phyloP scores from a whole-genome alignment of 2,113 vertebrate species.

The Anolis sagrei region DNA sequence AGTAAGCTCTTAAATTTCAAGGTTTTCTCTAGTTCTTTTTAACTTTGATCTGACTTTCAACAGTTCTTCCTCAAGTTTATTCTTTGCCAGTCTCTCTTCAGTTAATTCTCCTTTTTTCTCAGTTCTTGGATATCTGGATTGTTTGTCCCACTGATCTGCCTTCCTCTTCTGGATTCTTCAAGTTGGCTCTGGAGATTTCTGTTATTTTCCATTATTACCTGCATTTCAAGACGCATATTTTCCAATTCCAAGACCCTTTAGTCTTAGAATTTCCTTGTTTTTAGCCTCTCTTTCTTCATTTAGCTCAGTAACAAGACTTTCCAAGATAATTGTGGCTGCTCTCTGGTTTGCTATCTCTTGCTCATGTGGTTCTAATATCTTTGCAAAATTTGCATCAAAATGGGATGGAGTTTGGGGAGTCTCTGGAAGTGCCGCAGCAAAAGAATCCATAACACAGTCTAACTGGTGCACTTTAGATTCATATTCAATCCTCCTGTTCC shows the following conservation, averaged over 20 bases:
- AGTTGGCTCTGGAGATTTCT: slow-evolving; percentile 80
- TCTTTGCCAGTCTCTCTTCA: slow-evolving; percentile 83
- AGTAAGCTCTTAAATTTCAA: slow-evolving; percentile 63
- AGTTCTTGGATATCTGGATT: slow-evolving; percentile 58
- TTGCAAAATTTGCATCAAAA: slow-evolving; percentile 80
- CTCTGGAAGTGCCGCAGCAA: slow-evolving; percentile 64
- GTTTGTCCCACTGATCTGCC: slow-evolving; percentile 65
- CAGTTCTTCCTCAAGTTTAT: slow-evolving; percentile 78
- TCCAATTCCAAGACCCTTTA: slow-evolving; percentile 87
- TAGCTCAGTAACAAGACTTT: slow-evolving; percentile 87
- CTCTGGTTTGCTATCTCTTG: slow-evolving; percentile 87
- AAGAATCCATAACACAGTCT: slow-evolving; percentile 69
- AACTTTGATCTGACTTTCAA: slow-evolving; percentile 80
- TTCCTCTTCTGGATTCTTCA: slow-evolving; percentile 63
- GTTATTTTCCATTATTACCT: slow-evolving; percentile 84
- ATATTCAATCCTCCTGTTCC: slow-evolving; percentile 73
- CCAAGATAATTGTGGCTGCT: slow-evolving; percentile 86
- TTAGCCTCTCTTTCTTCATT: slow-evolving; percentile 87
- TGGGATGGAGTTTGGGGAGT: slow-evolving; percentile 86
- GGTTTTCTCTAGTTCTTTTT: slow-evolving; percentile 63
- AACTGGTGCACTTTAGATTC: slow-evolving; percentile 75
- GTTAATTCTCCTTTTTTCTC: slow-evolving; percentile 77
- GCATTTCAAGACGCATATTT: slow-evolving; percentile 83
- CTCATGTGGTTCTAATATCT: slow-evolving; percentile 86
- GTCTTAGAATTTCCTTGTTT: slow-evolving; percentile 90